These are phyloP conservation scores for Conopomorpha cramerella DNA, from an alignment of 1,140 invertebrate species.

Conservation along the genomic window DNA sequence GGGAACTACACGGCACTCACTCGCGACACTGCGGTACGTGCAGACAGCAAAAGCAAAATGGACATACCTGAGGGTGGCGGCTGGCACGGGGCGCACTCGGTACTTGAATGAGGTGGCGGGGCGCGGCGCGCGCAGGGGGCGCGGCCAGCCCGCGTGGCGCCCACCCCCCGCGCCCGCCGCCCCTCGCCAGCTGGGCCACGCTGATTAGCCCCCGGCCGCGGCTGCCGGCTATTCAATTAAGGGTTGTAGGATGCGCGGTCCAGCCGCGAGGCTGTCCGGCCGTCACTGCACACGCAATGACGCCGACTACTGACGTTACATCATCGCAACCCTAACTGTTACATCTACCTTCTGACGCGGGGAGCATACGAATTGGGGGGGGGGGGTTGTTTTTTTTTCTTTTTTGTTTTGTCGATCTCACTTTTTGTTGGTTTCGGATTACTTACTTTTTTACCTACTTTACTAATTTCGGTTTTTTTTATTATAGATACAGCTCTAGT, in stretches of 20 bases:
- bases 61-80: constrained; percentile 55
- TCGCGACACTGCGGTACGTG: constrained; percentile 40
- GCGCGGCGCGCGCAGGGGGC: constrained; percentile 49
- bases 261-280: too few species aligned
- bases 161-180: constrained; percentile 13
- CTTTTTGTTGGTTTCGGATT: too few species aligned
- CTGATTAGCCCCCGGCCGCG: constrained; percentile 48
- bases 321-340: too few species aligned
- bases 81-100: constrained; percentile 49
- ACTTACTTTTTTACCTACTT: too few species aligned
- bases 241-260: constrained; percentile 47
- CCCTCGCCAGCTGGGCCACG: constrained; percentile 41
- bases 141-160: constrained; percentile 51
- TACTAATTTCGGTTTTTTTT: too few species aligned
- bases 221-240: constrained; percentile 55
- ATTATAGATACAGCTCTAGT: too few species aligned
- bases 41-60: constrained; percentile 57
- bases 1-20: constrained; percentile 24
- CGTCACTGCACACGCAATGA: too few species aligned
- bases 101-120: constrained; percentile 49
- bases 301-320: too few species aligned
- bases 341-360: too few species aligned
- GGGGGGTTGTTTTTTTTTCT: too few species aligned
- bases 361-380: too few species aligned
- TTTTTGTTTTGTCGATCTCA: too few species aligned